Evolutionary conservation across 2,113 vertebrate genomes (phyloP).

Genomic region (Nyctibius bracteatus): DNA sequence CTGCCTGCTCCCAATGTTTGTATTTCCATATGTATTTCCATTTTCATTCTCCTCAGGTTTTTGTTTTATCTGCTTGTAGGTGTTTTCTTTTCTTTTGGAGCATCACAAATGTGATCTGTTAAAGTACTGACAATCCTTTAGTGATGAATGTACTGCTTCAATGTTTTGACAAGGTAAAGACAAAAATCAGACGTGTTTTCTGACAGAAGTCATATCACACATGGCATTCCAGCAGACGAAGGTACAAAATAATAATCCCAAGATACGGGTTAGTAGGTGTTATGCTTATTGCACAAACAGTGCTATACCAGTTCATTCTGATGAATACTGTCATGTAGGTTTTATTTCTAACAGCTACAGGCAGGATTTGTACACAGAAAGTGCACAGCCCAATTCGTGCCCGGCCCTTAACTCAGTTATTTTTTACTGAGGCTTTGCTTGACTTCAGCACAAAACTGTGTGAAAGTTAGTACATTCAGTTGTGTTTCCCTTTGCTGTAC

Average conservation of each 20-base stretch:
- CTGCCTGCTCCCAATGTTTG: not conserved
- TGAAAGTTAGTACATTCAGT: not conserved
- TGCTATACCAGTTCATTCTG: not conserved
- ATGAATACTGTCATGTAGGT: not conserved
- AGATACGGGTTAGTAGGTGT: not conserved
- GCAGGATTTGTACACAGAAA: not conserved
- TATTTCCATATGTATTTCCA: not conserved
- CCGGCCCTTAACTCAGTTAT: not conserved
- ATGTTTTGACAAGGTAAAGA: constrained; percentile 61
- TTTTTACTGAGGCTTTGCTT: not conserved
- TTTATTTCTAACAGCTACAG: not conserved
- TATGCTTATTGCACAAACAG: not conserved
- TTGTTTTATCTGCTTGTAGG: constrained; percentile 52
- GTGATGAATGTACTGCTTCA: not conserved
- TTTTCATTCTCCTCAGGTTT: constrained; percentile 47
- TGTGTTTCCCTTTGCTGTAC: not conserved
- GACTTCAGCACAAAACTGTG: not conserved
- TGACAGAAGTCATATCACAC: constrained; percentile 61
- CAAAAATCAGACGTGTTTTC: constrained; percentile 58
- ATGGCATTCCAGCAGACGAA: constrained; percentile 48
- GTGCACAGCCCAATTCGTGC: not conserved
- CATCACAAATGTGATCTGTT: constrained; percentile 55
- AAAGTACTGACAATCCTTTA: constrained; percentile 33
- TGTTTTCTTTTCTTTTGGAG: constrained; percentile 60
- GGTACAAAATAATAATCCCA: not conserved